phyloP scores from a whole-genome alignment of 2,888 invertebrate genomes.

The Trachelus stipa region DNA sequence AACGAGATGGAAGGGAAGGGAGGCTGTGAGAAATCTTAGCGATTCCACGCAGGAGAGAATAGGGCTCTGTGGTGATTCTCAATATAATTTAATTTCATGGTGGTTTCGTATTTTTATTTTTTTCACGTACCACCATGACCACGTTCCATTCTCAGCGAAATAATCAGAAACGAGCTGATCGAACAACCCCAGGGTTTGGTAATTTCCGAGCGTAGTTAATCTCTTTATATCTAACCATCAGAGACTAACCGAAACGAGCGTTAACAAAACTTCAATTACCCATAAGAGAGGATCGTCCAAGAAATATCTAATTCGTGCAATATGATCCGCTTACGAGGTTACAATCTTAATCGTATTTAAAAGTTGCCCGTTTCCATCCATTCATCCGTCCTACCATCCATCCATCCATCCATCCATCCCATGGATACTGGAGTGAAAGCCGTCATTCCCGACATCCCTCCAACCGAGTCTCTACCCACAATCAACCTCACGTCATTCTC shows the following conservation, averaged over 20 bases:
- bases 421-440: no score
- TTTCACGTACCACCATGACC: not conserved
- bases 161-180: not conserved
- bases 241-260: not conserved
- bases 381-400: not conserved
- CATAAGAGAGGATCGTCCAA: not conserved
- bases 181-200: not conserved
- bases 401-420: not conserved
- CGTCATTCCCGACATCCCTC: not conserved
- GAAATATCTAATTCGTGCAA: constrained; percentile 4
- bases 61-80: not conserved
- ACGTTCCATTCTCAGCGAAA: not conserved
- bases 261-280: not conserved
- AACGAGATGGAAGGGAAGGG: not conserved
- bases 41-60: not conserved
- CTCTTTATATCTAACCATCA: not conserved
- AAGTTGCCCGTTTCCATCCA: constrained; percentile 31
- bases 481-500: constrained; percentile 45
- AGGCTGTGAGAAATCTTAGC: not conserved
- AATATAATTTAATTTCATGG: not conserved
- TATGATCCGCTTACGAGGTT: constrained; percentile 45
- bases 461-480: constrained; percentile 21
- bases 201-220: not conserved
- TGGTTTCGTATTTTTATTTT: not conserved
- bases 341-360: constrained; percentile 50